Percentiles rank a stretch among this genome's conserved stretches.
Evolutionary conservation across 1,140 invertebrate species (phyloP).

Genomic region (Phthorimaea operculella): DNA sequence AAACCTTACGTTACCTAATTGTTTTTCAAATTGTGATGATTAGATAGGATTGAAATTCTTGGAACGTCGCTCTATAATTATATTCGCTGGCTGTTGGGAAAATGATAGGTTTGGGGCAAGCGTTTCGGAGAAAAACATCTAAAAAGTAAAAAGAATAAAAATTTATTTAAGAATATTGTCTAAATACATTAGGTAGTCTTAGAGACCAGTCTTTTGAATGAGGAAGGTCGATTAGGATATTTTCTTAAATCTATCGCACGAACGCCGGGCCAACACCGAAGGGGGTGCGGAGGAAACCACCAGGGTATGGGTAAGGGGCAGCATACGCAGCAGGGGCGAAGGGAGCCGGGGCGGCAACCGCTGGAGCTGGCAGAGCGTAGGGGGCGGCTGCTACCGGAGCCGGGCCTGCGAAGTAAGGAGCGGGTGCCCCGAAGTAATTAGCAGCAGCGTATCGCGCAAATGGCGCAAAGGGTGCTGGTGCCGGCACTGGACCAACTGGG

Average conservation of each 20-base stretch:
- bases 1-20: no score
- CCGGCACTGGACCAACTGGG: conserved; percentile 24
- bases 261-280: conserved; percentile 46
- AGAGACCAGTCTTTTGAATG: conserved; percentile 30
- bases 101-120: no score
- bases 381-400: conserved; percentile 16
- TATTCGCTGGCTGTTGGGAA: no score
- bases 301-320: conserved; percentile 25
- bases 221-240: conserved; percentile 44
- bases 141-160: not conserved
- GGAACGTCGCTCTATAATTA: no score
- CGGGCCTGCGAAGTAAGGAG: conserved; percentile 12
- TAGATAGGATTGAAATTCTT: no score
- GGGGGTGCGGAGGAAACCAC: conserved; percentile 31
- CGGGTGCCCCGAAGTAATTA: conserved; percentile 12
- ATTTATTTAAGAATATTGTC: not conserved
- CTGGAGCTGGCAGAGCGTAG: conserved; percentile 13
- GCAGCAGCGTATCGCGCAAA: conserved; percentile 20
- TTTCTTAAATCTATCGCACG: conserved; percentile 58
- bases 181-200: not conserved
- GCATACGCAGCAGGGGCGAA: conserved; percentile 28
- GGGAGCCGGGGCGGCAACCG: conserved; percentile 23
- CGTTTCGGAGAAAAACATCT: no score
- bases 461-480: conserved; percentile 24
- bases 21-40: no score